Percentiles rank a stretch among this genome's conserved stretches.
phyloP scores from a whole-genome alignment of 2,113 vertebrate genomes.

The Syngnathus floridae region DNA sequence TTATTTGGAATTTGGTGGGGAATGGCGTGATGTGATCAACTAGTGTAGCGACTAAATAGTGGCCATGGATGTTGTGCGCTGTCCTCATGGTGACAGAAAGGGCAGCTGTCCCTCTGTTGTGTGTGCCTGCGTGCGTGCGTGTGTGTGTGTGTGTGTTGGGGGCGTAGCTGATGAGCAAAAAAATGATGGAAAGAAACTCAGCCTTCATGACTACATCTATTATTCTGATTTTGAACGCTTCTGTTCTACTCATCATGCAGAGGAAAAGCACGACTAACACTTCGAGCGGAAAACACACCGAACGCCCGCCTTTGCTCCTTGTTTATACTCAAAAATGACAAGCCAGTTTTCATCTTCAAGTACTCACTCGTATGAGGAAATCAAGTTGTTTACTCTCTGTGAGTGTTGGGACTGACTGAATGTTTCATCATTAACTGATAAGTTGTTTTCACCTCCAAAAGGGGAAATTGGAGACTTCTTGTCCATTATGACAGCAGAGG shows the following conservation, averaged over 20 bases:
- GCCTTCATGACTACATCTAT: constrained; percentile 64
- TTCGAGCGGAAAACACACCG: constrained; percentile 47
- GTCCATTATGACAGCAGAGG: constrained; percentile 23
- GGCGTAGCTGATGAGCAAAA: constrained; percentile 14
- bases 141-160: constrained; percentile 8
- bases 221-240: constrained; percentile 54
- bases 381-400: neutral
- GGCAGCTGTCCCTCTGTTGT: constrained; percentile 55
- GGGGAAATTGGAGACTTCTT: neutral
- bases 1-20: neutral
- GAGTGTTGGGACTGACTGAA: neutral
- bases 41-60: constrained; percentile 35
- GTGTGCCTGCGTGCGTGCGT: neutral
- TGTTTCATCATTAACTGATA: neutral
- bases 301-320: constrained; percentile 49
- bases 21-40: constrained; percentile 8
- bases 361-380: neutral
- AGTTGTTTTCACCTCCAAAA: neutral
- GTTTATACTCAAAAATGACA: constrained; percentile 29
- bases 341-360: neutral
- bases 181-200: constrained; percentile 41
- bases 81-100: constrained; percentile 60
- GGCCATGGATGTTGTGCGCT: constrained; percentile 40
- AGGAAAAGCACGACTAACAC: constrained; percentile 2
- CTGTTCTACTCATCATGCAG: constrained; percentile 32